Conservation (phyloP, 1,140 invertebrate genomes). For the Acyrthosiphon pisum region DNA sequence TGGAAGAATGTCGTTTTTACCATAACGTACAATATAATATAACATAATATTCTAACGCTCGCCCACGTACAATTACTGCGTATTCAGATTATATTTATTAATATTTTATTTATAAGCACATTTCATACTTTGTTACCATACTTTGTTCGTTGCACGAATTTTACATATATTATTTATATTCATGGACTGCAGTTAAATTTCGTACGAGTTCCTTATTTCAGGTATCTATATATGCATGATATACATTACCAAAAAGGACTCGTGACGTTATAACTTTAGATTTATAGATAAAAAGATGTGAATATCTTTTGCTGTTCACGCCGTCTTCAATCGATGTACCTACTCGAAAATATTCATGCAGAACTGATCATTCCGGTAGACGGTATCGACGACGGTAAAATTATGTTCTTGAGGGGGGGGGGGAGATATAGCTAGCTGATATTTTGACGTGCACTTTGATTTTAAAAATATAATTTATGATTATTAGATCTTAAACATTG, state of each 20-base stretch:
- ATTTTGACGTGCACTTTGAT: too few species aligned
- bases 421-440: too few species aligned
- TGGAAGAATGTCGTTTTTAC: background rate
- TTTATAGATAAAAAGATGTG: background rate
- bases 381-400: too few species aligned
- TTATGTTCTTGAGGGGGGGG: too few species aligned
- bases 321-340: background rate
- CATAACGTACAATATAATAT: background rate
- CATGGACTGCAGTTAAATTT: background rate
- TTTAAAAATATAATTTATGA: too few species aligned
- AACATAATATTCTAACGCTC: background rate
- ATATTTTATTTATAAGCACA: conserved; percentile 19
- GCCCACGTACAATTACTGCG: background rate
- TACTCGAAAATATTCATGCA: background rate
- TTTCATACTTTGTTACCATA: background rate
- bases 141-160: background rate
- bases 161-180: conserved; percentile 14
- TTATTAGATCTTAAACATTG: too few species aligned
- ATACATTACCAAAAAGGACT: background rate
- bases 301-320: background rate
- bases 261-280: background rate
- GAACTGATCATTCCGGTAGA: background rate
- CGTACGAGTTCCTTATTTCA: background rate
- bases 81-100: background rate
- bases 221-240: too few species aligned